Conservation (phyloP, 1,140 invertebrate species). For the Conopomorpha cramerella region DNA sequence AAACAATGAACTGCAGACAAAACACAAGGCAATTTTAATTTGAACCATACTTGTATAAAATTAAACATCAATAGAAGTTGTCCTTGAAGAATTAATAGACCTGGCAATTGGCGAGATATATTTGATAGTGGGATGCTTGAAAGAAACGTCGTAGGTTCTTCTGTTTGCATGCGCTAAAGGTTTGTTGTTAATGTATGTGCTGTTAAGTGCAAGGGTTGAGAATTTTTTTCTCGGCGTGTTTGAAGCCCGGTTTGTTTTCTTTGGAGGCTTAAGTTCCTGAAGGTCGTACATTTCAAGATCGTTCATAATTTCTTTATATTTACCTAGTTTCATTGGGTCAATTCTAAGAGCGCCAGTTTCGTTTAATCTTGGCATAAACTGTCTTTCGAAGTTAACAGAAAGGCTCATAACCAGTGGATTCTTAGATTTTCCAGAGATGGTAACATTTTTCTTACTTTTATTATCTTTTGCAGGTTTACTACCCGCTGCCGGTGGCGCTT, state of each 20-base stretch:
- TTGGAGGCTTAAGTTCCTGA: slow-evolving; percentile 20
- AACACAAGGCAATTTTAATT: too few relatives aligned
- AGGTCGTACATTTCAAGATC: slow-evolving; percentile 28
- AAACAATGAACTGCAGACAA: too few relatives aligned
- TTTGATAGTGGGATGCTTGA: too few relatives aligned
- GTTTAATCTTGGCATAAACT: background rate
- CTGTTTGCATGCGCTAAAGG: background rate
- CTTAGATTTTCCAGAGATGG: slow-evolving; percentile 15
- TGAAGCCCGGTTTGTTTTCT: slow-evolving; percentile 31
- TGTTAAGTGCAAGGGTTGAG: slow-evolving; percentile 9
- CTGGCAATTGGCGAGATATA: too few relatives aligned
- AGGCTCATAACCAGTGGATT: slow-evolving; percentile 24
- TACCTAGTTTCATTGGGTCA: slow-evolving; percentile 23
- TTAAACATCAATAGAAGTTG: background rate
- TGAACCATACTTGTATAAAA: background rate
- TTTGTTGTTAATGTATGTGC: background rate
- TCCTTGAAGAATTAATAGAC: background rate
- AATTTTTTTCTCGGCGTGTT: slow-evolving; percentile 28
- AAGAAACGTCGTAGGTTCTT: too few relatives aligned
- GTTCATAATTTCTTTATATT: slow-evolving; percentile 38
- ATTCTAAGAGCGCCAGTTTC: slow-evolving; percentile 1
- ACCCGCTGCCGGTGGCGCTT: slow-evolving; percentile 3
- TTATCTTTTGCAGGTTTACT: slow-evolving; percentile 6
- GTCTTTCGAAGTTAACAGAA: slow-evolving; percentile 17
- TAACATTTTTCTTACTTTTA: slow-evolving; percentile 15